Conservation (phyloP, 2,113 vertebrate species). For the Origma solitaria region DNA sequence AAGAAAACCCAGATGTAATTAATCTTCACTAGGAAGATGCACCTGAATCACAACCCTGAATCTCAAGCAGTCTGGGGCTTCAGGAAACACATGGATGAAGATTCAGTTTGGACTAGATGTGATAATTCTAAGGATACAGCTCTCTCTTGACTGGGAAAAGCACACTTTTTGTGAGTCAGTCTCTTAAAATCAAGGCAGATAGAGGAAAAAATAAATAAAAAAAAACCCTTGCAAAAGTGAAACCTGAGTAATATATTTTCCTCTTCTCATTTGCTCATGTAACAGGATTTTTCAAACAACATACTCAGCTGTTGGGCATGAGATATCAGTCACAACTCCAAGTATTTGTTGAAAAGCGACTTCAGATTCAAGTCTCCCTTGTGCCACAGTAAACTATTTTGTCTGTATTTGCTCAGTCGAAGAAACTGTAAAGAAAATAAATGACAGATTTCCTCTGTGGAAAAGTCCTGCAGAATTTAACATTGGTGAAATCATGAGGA, state of each 20-base stretch:
- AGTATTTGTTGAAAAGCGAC: background rate
- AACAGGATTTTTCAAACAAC: background rate
- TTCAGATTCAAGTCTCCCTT: slow-evolving; percentile 10
- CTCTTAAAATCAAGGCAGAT: background rate
- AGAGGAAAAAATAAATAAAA: background rate
- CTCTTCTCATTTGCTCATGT: background rate
- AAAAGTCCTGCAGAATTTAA: slow-evolving; percentile 2
- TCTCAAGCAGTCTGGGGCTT: background rate
- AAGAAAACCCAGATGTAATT: background rate
- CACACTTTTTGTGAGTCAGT: background rate
- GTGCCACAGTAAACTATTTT: slow-evolving; percentile 27
- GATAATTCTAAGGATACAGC: background rate
- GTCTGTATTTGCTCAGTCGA: slow-evolving; percentile 22
- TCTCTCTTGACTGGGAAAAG: background rate
- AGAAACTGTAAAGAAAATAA: slow-evolving; percentile 16
- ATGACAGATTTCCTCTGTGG: background rate
- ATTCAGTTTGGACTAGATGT: background rate
- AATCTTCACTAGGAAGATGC: background rate
- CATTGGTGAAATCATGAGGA: background rate
- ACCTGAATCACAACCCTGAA: background rate
- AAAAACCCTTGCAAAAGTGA: background rate
- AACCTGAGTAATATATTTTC: background rate
- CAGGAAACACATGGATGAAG: background rate
- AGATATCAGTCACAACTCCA: background rate
- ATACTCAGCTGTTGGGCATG: background rate